These are phyloP conservation scores for Xerus rutilus DNA, from an alignment of 2,797 vertebrate species.

Conservation along the genomic window DNA sequence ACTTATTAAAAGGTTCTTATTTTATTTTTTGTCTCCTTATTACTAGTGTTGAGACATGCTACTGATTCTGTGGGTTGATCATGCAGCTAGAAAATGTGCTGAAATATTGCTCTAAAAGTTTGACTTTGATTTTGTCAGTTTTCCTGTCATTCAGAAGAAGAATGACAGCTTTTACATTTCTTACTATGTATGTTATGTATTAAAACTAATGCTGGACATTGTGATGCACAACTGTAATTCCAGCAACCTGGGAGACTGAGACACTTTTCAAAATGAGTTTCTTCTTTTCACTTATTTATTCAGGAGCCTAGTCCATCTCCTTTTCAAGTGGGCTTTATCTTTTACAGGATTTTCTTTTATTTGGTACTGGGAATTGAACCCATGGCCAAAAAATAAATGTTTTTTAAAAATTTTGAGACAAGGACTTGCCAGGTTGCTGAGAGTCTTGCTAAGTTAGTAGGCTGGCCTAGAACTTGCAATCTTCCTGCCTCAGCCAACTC, in stretches of 20 bases:
- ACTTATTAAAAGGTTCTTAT: slow-evolving; percentile 1
- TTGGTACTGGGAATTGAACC: no score
- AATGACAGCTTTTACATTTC: background rate
- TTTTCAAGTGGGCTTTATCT: background rate
- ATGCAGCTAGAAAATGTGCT: background rate
- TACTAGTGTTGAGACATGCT: background rate
- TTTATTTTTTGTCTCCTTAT: background rate
- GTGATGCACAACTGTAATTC: no score
- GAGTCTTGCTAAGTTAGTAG: no score
- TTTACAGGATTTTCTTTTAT: background rate
- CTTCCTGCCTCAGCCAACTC: no score
- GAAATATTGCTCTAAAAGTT: background rate
- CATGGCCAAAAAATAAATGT: no score
- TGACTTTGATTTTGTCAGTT: background rate
- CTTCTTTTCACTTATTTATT: background rate
- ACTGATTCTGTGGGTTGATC: background rate
- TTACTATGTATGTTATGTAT: background rate
- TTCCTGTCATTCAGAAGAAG: background rate
- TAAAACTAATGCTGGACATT: background rate
- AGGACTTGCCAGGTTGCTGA: no score
- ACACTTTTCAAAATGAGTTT: background rate
- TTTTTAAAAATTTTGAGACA: no score
- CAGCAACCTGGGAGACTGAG: no score
- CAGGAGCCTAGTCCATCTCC: background rate
- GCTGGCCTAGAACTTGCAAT: no score